A percentile compares a stretch with the other conserved stretches of the same genome.
Evolutionary conservation across 1,140 invertebrate genomes (phyloP).

Genomic region (Phthorimaea operculella): DNA sequence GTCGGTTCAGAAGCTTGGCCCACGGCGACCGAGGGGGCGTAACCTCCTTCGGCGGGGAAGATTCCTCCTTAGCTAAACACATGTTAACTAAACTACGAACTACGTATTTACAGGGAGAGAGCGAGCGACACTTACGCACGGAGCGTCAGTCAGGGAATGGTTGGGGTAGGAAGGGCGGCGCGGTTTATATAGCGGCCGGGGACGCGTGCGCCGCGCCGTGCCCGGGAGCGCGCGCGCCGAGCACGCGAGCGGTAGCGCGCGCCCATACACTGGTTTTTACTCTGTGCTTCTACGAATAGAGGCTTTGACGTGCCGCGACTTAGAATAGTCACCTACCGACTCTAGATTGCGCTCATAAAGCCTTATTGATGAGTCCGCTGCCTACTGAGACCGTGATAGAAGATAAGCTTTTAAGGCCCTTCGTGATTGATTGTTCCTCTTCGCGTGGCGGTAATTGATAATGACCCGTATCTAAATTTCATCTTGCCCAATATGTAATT

Average conservation of each 20-base stretch:
- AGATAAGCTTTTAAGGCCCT: conserved; percentile 3
- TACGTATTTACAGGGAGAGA: conserved; percentile 43
- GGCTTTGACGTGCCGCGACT: conserved; percentile 60
- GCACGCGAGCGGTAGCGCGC: conserved; percentile 61
- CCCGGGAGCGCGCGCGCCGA: conserved; percentile 47
- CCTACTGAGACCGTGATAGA: conserved; percentile 10
- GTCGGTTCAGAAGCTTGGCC: conserved; percentile 60
- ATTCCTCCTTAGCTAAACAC: conserved; percentile 61
- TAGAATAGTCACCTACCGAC: conserved; percentile 31
- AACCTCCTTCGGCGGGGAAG: conserved; percentile 50
- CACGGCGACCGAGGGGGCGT: conserved; percentile 56
- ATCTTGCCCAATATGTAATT: background rate
- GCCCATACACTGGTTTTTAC: conserved; percentile 53
- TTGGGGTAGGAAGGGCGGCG: conserved; percentile 52
- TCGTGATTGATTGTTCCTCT: conserved; percentile 5
- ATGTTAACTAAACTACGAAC: conserved; percentile 47
- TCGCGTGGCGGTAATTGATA: background rate
- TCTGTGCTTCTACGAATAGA: conserved; percentile 53
- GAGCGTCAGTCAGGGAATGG: conserved; percentile 53
- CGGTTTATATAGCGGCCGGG: conserved; percentile 41
- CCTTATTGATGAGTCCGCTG: conserved; percentile 33
- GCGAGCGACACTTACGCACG: conserved; percentile 51
- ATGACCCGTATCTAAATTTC: conserved; percentile 2
- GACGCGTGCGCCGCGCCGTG: conserved; percentile 29
- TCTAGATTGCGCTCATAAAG: conserved; percentile 33